Evolutionary conservation across 1,140 invertebrate genomes (phyloP).

Genomic region (Agrilus planipennis): DNA sequence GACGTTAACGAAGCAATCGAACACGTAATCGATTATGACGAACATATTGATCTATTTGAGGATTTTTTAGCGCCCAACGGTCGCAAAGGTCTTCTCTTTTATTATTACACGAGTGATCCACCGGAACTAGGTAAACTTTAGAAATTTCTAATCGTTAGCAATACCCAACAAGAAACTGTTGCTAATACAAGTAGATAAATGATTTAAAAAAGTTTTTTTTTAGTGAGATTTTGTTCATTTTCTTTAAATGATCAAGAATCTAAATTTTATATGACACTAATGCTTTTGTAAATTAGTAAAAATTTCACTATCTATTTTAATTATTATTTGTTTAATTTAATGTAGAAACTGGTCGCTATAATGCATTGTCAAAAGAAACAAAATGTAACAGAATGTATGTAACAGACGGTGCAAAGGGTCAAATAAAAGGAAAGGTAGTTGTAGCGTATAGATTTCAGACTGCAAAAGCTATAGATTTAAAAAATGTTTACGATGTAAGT

Average conservation of each 20-base stretch:
- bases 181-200: not conserved
- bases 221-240: not conserved
- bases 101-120: slow-evolving; percentile 37
- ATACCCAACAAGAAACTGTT: not conserved
- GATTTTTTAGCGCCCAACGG: slow-evolving; percentile 39
- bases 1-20: slow-evolving; percentile 46
- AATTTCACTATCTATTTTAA: slow-evolving; percentile 3
- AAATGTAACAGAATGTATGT: slow-evolving; percentile 38
- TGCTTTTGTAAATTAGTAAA: too few species aligned
- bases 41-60: slow-evolving; percentile 45
- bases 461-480: slow-evolving; percentile 37
- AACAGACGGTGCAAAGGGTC: slow-evolving; percentile 36
- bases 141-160: too few species aligned
- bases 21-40: slow-evolving; percentile 48
- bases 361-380: slow-evolving; percentile 27
- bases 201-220: not conserved
- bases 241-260: not conserved
- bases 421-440: slow-evolving; percentile 39
- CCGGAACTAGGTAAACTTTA: slow-evolving; percentile 39
- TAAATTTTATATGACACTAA: not conserved
- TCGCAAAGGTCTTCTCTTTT: slow-evolving; percentile 38
- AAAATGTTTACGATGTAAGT: slow-evolving; percentile 40
- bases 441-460: slow-evolving; percentile 40
- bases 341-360: slow-evolving; percentile 42
- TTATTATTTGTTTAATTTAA: slow-evolving; percentile 12